Base-by-base conservation (phyloP, 2,797 vertebrate species). In the Oophaga sylvatica region DNA sequence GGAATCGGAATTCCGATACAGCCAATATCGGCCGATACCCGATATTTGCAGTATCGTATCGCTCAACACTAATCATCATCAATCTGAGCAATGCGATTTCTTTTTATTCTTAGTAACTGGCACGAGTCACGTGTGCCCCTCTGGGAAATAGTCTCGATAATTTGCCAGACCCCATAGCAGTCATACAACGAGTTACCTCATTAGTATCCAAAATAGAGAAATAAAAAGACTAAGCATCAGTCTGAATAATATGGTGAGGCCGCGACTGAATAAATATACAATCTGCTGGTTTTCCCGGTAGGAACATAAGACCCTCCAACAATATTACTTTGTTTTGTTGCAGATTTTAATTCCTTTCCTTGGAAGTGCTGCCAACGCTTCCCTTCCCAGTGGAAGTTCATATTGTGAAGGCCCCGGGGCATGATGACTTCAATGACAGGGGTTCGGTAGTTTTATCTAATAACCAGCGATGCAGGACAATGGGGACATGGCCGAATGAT, bases 311-410 rank as follows among this genome's bases (percentile, higher is more conserved):
- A 76, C 57, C 56, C 71, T 59, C 20, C 60, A 65, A 77, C 83
- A 53, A 63, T 84, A 84, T 63, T 26, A 15, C 12, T 53, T 53
- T 75, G 71, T 63, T 63, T 84, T 60, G 12, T 41, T 65, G 31
- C 41, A 57, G 60, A 63, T 45, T 75, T 84, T 41, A 73, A 86
- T 65, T 86, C n/a, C 26, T 70, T 56, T 59, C 26, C 76, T 17
- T 70, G 65, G 60, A 80, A 80, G 13, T 17, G 19, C 26, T 29
- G 60, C 53, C 80, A 83, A 68, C 26, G 41, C 19, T 76, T 75
- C 45, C 16, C 31, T 76, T 84, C 87, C 87, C 87, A 76, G 67
- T 71, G 87, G 87, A 85, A 67, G 63, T 88, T 84, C 53, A 88
- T 88, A 85, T 88, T 81, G 82, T 8, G 20, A 85, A 35, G 16